Conservation (phyloP, 2,888 invertebrate genomes). For the Temnothorax ravouxi region DNA sequence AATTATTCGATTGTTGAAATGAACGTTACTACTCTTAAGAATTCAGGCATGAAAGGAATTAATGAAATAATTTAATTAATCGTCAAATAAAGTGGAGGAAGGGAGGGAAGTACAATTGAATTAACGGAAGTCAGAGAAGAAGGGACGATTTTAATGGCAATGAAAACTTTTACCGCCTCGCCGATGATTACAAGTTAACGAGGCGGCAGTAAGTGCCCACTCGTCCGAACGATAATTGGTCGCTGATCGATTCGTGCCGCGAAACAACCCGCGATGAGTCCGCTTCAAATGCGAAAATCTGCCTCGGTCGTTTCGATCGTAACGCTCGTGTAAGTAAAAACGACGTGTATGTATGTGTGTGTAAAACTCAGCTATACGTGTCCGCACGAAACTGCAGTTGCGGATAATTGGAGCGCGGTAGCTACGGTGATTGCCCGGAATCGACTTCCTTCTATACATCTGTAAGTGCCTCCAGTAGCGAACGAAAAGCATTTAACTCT, state of each 20-base stretch:
- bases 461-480: background rate
- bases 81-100: background rate
- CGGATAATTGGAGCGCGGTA: conserved; percentile 50
- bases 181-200: conserved; percentile 71
- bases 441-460: conserved; percentile 47
- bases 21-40: background rate
- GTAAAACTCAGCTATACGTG: conserved; percentile 44
- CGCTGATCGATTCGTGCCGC: conserved; percentile 69
- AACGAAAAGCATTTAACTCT: background rate
- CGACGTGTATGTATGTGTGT: background rate
- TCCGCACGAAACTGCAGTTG: conserved; percentile 45
- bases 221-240: conserved; percentile 71
- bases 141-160: conserved; percentile 65
- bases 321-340: conserved; percentile 45
- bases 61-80: conserved; percentile 45
- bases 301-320: conserved; percentile 42
- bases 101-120: conserved; percentile 8
- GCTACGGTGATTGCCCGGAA: conserved; percentile 34
- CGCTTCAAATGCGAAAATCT: conserved; percentile 66
- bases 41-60: background rate
- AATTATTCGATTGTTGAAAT: background rate
- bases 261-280: conserved; percentile 57
- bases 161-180: conserved; percentile 68
- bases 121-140: conserved; percentile 25
- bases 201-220: conserved; percentile 64